Percentiles rank a stretch among this genome's conserved stretches.
Conservation (phyloP, 2,113 vertebrate genomes). For the Scatophagus argus region DNA sequence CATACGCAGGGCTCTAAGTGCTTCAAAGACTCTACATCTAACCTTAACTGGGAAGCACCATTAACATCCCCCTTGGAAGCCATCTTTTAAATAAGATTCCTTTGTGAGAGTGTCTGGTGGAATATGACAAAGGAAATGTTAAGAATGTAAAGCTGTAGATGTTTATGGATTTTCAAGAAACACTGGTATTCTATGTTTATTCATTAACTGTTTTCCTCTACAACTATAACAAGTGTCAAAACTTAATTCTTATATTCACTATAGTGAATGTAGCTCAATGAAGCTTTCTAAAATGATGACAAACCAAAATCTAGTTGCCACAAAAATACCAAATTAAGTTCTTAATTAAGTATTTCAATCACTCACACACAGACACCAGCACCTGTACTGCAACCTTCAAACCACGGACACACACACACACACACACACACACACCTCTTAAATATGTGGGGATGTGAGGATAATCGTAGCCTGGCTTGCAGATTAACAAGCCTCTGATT, state of each 20-base stretch:
- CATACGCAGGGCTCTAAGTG: background rate
- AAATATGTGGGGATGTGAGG: slow-evolving; percentile 7
- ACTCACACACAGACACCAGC: background rate
- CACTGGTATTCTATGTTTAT: background rate
- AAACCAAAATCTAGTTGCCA: background rate
- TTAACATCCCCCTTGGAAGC: background rate
- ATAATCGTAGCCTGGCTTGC: slow-evolving; percentile 29
- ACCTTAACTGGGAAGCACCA: background rate
- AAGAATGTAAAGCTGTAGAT: background rate
- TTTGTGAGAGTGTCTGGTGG: background rate
- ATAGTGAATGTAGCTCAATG: no score
- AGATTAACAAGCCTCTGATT: slow-evolving; percentile 13
- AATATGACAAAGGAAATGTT: background rate
- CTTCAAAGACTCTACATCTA: background rate
- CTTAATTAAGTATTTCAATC: background rate
- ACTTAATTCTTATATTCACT: no score
- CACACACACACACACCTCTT: background rate
- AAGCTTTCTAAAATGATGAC: background rate
- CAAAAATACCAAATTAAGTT: background rate
- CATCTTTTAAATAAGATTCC: background rate
- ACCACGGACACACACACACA: background rate
- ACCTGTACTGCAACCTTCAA: background rate
- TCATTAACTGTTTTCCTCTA: no score
- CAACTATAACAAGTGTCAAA: no score
- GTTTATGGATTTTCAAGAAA: background rate